These are phyloP conservation scores for Sicus ferrugineus DNA, from an alignment of 2,888 invertebrate species.

Conservation along the genomic window DNA sequence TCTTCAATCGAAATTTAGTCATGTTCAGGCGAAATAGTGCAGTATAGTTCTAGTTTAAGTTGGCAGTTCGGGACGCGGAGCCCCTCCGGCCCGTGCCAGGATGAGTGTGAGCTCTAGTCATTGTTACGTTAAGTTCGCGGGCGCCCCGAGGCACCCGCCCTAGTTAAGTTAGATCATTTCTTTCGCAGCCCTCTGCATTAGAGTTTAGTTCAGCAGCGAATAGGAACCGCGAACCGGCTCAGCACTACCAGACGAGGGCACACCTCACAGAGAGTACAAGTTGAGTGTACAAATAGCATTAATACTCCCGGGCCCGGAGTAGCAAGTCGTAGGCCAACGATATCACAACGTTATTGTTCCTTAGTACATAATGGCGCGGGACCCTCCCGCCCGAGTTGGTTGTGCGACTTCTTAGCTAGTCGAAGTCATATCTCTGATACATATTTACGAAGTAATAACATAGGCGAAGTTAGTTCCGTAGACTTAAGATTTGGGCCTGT, in stretches of 20 bases:
- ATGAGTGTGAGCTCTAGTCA: constrained; percentile 63
- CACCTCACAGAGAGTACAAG: constrained; percentile 37
- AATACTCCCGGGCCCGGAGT: constrained; percentile 20
- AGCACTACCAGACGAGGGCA: constrained; percentile 27
- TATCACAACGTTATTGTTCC: constrained; percentile 62
- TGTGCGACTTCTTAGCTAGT: constrained; percentile 6
- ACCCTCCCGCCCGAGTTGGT: constrained; percentile 19
- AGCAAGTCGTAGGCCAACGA: constrained; percentile 40
- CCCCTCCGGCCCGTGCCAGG: constrained; percentile 30
- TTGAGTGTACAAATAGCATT: constrained; percentile 31
- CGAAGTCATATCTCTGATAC: constrained; percentile 18
- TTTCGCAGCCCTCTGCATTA: constrained; percentile 3
- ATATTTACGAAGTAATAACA: too few relatives aligned
- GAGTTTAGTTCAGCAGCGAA: constrained; percentile 19
- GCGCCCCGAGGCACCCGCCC: neutral
- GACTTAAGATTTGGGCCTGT: too few relatives aligned
- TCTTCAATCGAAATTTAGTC: neutral
- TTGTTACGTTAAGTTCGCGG: constrained; percentile 37
- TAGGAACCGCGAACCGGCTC: constrained; percentile 37
- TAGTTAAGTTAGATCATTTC: constrained; percentile 20
- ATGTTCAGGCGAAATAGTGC: constrained; percentile 60
- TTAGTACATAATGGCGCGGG: constrained; percentile 45
- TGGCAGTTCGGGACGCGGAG: constrained; percentile 25
- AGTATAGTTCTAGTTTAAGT: constrained; percentile 52
- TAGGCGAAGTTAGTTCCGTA: too few relatives aligned